Evolutionary conservation across 1,140 invertebrate species (phyloP).

Genomic region (Drosophila tropicalis): DNA sequence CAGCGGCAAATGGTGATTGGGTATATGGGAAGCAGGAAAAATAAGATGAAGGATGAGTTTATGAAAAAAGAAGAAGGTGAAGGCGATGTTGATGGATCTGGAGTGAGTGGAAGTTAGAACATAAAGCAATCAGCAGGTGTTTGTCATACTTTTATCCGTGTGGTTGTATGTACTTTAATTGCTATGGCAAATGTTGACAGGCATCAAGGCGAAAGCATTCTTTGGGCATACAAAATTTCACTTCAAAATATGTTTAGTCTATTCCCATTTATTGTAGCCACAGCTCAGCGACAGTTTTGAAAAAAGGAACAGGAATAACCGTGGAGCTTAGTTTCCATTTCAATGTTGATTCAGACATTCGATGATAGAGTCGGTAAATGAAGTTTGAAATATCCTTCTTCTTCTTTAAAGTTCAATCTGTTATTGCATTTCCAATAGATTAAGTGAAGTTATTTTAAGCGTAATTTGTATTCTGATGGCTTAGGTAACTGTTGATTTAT

Average conservation of each 20-base stretch:
- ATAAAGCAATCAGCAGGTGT: conserved; percentile 53
- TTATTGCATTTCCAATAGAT: too few species aligned
- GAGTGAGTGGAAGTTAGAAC: neutral
- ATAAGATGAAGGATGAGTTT: neutral
- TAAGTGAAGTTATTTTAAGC: too few species aligned
- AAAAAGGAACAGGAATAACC: too few species aligned
- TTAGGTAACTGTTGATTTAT: too few species aligned
- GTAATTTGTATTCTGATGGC: too few species aligned
- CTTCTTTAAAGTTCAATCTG: too few species aligned
- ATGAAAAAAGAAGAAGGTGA: neutral
- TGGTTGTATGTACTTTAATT: conserved; percentile 40
- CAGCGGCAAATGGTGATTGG: conserved; percentile 21
- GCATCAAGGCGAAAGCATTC: neutral
- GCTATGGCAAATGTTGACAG: conserved; percentile 29
- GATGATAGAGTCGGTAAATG: too few species aligned
- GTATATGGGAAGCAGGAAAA: neutral
- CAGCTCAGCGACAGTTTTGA: too few species aligned
- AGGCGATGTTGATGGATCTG: neutral
- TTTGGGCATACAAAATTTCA: neutral
- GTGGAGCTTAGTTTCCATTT: too few species aligned
- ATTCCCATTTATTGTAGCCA: neutral
- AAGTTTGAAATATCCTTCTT: too few species aligned
- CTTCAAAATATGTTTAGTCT: neutral
- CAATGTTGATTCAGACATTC: too few species aligned
- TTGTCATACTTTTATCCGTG: conserved; percentile 30